Conservation (phyloP, 2,888 invertebrate genomes). For the Catocala fraxini region DNA sequence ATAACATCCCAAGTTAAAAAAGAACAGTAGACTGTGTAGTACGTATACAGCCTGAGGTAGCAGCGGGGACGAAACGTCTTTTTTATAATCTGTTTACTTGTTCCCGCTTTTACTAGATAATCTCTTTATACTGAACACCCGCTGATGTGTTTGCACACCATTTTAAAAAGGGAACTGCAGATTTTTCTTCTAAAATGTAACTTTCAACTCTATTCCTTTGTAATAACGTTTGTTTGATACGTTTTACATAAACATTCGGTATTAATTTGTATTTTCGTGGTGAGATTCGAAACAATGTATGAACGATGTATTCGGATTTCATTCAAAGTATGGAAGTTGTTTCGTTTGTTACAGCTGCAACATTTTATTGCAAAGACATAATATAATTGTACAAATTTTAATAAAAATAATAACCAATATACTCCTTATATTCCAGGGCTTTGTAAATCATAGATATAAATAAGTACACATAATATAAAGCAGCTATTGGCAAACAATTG, state of each 20-base stretch:
- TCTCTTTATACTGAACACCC: conserved; percentile 75
- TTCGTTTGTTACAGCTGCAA: conserved; percentile 20
- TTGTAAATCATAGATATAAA: too few relatives aligned
- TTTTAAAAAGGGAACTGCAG: conserved; percentile 50
- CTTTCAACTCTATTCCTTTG: conserved; percentile 19
- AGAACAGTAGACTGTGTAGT: conserved; percentile 44
- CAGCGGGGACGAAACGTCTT: conserved; percentile 70
- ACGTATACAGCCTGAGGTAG: conserved; percentile 63
- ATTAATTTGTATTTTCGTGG: conserved; percentile 23
- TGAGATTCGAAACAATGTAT: conserved; percentile 29
- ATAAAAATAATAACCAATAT: neutral
- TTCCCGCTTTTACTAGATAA: conserved; percentile 75
- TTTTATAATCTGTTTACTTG: conserved; percentile 85
- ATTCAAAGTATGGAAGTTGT: conserved; percentile 24
- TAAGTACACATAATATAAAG: too few relatives aligned
- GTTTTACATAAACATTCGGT: neutral
- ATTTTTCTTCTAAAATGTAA: conserved; percentile 18
- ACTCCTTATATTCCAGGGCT: too few relatives aligned
- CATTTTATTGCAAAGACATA: conserved; percentile 27
- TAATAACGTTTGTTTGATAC: conserved; percentile 8
- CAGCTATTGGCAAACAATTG: too few relatives aligned
- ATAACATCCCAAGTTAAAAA: conserved; percentile 12
- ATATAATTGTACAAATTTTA: too few relatives aligned
- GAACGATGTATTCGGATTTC: conserved; percentile 6
- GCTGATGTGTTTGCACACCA: conserved; percentile 65